Conservation (phyloP, 2,797 vertebrate species). For the Melopsittacus undulatus region DNA sequence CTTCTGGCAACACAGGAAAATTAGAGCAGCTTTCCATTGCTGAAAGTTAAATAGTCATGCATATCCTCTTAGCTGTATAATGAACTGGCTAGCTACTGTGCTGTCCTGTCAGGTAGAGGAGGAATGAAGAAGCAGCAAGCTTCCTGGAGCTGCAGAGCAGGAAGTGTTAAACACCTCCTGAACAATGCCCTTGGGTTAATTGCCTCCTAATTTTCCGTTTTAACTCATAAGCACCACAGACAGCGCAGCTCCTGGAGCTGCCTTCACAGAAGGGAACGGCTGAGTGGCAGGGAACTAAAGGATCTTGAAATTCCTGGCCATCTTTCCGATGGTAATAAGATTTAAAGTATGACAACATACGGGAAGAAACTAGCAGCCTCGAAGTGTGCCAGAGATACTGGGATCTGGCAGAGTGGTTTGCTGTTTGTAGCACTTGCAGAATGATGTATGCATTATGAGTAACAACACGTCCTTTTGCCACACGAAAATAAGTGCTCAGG, state of each 20-base stretch:
- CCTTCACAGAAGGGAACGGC: neutral
- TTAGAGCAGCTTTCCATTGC: neutral
- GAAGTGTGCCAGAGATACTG: neutral
- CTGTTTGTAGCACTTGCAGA: slow-evolving; percentile 21
- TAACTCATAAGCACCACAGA: neutral
- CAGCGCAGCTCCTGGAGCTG: neutral
- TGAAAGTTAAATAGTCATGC: neutral
- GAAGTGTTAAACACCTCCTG: neutral
- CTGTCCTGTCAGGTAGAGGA: neutral
- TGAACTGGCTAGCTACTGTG: neutral
- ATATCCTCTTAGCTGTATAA: neutral
- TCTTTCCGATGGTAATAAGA: neutral
- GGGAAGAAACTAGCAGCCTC: neutral
- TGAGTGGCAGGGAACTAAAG: neutral
- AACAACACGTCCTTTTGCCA: slow-evolving; percentile 16
- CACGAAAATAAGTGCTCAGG: slow-evolving; percentile 11
- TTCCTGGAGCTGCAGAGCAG: neutral
- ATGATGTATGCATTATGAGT: slow-evolving; percentile 11
- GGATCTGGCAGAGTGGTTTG: slow-evolving; percentile 16
- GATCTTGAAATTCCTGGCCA: neutral
- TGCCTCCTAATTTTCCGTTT: neutral
- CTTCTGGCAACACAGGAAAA: neutral
- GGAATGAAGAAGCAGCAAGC: neutral
- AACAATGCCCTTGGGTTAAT: neutral
- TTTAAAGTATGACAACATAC: neutral